phyloP scores from a whole-genome alignment of 2,797 vertebrate species.

The Myotis daubentonii region DNA sequence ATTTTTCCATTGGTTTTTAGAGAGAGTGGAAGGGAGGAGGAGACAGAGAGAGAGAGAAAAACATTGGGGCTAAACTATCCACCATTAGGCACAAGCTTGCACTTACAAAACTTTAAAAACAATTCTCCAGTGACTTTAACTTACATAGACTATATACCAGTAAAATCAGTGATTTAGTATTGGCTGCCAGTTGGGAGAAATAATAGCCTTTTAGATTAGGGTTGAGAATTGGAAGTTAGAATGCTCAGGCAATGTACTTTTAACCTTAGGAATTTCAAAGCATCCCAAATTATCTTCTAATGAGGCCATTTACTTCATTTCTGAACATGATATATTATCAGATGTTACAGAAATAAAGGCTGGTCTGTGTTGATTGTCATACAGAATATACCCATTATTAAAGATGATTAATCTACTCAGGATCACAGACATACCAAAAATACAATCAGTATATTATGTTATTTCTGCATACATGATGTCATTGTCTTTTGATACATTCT shows the following conservation, averaged over 20 bases:
- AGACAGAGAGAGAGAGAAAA: too few relatives aligned
- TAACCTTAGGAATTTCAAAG: conserved; percentile 52
- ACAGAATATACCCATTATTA: background rate
- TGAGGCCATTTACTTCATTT: conserved; percentile 44
- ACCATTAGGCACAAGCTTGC: background rate
- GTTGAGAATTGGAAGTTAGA: conserved; percentile 11
- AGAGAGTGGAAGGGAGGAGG: too few relatives aligned
- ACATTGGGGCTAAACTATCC: background rate
- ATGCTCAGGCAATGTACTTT: conserved; percentile 43
- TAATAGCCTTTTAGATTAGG: conserved; percentile 11
- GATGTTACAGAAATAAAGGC: conserved; percentile 41
- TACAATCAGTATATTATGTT: background rate
- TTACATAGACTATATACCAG: background rate
- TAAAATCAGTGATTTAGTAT: conserved; percentile 25
- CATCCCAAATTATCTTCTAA: conserved; percentile 40
- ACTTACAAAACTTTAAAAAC: background rate
- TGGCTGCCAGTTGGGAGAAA: conserved; percentile 21
- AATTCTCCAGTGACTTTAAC: conserved; percentile 34
- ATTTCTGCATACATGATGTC: background rate
- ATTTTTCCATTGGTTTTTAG: too few relatives aligned
- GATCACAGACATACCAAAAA: background rate
- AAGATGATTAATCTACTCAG: background rate
- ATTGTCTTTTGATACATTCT: background rate
- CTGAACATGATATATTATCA: conserved; percentile 40
- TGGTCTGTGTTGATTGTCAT: background rate